Conservation (phyloP, 1,140 invertebrate species). For the Drosophila rhopaloa region DNA sequence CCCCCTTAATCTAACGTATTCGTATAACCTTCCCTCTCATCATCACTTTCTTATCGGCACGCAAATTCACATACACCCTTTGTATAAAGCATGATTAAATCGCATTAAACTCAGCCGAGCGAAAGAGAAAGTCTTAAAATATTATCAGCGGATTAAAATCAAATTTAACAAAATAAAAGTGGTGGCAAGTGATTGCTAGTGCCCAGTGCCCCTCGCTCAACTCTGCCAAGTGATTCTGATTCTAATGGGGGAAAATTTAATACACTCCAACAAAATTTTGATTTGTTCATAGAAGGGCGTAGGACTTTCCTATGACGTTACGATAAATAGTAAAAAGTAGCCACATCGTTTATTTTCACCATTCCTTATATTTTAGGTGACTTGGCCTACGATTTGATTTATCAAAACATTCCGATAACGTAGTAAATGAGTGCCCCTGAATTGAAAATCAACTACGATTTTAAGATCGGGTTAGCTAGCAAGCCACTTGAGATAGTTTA, state of each 20-base stretch:
- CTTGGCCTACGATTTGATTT: too few species aligned
- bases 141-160: conserved; percentile 72
- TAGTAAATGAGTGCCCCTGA: too few species aligned
- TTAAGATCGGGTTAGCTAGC: too few species aligned
- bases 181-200: conserved; percentile 29
- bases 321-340: too few species aligned
- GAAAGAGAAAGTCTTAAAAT: conserved; percentile 64
- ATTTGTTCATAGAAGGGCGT: too few species aligned
- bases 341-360: too few species aligned
- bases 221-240: not conserved
- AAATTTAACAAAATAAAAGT: conserved; percentile 53
- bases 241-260: not conserved
- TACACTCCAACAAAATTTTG: not conserved
- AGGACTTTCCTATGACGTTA: too few species aligned
- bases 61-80: conserved; percentile 16
- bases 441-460: too few species aligned
- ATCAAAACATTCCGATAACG: too few species aligned
- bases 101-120: conserved; percentile 66
- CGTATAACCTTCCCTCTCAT: not conserved
- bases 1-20: not conserved
- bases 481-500: too few species aligned
- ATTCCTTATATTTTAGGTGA: too few species aligned
- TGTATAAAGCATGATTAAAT: conserved; percentile 32
- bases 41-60: not conserved
- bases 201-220: not conserved